A percentile compares a stretch with the other conserved stretches of the same genome.
These are phyloP conservation scores for Lophura swinhoii DNA, from an alignment of 2,797 vertebrate genomes.

Conservation along the genomic window DNA sequence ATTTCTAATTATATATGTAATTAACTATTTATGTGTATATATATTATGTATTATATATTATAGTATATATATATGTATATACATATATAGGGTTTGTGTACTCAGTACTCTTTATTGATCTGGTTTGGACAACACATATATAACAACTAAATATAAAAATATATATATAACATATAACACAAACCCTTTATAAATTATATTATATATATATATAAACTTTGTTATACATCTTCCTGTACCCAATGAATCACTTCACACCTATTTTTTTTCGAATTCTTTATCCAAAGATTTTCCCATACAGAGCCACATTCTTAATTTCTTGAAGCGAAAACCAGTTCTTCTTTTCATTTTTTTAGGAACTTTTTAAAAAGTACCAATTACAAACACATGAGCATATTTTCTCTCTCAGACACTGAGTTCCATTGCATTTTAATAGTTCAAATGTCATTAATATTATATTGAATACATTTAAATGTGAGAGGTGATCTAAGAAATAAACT, in stretches of 20 bases:
- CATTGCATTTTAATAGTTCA: neutral
- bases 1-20: too few species aligned
- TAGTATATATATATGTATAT: too few species aligned
- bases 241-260: neutral
- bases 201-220: neutral
- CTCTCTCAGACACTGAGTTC: neutral
- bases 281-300: neutral
- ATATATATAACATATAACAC: neutral
- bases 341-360: neutral
- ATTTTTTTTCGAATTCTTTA: neutral
- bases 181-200: too few species aligned
- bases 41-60: too few species aligned
- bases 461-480: slow-evolving; percentile 9
- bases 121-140: too few species aligned
- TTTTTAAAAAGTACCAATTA: neutral
- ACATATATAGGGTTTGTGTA: too few species aligned
- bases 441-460: neutral
- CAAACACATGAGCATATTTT: neutral
- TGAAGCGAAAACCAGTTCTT: neutral
- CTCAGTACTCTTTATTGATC: too few species aligned
- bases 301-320: neutral
- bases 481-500: neutral
- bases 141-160: neutral
- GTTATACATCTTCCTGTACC: neutral
- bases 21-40: too few species aligned